These are phyloP conservation scores for Crotalus horridus DNA, from an alignment of 2,113 vertebrate genomes.

Conservation along the genomic window DNA sequence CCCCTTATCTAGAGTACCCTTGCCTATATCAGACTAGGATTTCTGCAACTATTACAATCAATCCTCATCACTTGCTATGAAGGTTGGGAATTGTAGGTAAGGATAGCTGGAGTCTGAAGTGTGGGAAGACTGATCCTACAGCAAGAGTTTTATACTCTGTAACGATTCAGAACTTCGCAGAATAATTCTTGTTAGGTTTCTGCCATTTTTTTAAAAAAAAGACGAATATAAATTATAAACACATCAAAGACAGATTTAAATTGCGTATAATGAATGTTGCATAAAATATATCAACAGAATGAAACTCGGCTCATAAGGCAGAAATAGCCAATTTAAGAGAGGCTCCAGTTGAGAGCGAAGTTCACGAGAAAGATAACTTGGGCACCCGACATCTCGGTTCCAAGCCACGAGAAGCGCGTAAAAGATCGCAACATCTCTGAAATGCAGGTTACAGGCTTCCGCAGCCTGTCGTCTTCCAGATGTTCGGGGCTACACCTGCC, in stretches of 20 bases:
- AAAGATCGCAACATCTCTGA: neutral
- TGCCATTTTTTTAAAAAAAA: neutral
- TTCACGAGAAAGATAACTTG: neutral
- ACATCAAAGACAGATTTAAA: neutral
- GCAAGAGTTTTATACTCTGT: neutral
- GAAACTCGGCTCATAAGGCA: neutral
- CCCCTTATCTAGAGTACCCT: neutral
- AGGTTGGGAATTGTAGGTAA: neutral
- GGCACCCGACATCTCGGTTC: neutral
- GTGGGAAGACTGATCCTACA: too few species aligned
- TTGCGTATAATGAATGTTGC: neutral
- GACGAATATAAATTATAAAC: neutral
- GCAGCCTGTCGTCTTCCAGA: neutral
- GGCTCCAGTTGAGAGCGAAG: neutral
- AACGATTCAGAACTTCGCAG: neutral
- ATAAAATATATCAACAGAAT: neutral
- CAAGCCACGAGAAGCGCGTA: neutral
- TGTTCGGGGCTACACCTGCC: neutral
- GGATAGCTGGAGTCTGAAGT: neutral
- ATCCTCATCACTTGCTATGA: neutral
- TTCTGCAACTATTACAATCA: neutral
- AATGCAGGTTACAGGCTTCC: neutral
- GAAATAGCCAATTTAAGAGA: neutral
- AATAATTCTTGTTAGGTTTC: neutral
- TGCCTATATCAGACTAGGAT: neutral